A percentile compares a stretch with the other conserved stretches of the same genome.
Evolutionary conservation across 1,140 invertebrate genomes (phyloP).

Genomic region (Drosophila obscura): DNA sequence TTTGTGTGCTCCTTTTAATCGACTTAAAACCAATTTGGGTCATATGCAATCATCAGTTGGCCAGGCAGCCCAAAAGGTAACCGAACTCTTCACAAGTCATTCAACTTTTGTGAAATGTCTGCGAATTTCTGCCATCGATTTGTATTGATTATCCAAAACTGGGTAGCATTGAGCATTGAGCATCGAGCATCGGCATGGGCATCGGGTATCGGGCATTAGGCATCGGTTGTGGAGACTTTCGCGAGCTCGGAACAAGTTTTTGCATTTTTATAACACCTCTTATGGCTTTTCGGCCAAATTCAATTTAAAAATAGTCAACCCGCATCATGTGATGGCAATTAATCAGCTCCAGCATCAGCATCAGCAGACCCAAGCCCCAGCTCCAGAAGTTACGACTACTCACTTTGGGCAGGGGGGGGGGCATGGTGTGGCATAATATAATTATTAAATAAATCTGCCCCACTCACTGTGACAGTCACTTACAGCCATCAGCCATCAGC

Average conservation of each 20-base stretch:
- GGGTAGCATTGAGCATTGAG: conserved; percentile 11
- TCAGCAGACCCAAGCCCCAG: background rate
- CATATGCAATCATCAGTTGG: conserved; percentile 60
- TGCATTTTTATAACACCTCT: conserved; percentile 37
- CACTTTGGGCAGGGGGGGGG: too few relatives aligned
- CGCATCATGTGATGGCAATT: conserved; percentile 44
- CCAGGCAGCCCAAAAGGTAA: conserved; percentile 37
- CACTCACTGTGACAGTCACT: background rate
- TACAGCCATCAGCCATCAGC: conserved; percentile 9
- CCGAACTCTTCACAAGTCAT: conserved; percentile 61
- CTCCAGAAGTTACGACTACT: conserved; percentile 23
- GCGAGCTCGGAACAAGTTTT: conserved; percentile 53
- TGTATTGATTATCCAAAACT: conserved; percentile 55
- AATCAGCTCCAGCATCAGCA: conserved; percentile 20
- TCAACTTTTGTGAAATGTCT: conserved; percentile 61
- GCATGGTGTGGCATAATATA: conserved; percentile 11
- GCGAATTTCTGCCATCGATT: conserved; percentile 48
- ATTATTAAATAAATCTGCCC: conserved; percentile 20
- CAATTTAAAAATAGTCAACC: conserved; percentile 48
- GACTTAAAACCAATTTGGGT: conserved; percentile 71
- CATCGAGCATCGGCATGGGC: background rate
- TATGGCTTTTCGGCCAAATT: conserved; percentile 10
- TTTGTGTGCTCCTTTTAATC: conserved; percentile 47
- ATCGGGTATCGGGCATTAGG: conserved; percentile 1
- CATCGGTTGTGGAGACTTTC: conserved; percentile 29